Evolutionary conservation across 1,140 invertebrate genomes (phyloP), one percentile per base, ranked within the genome.

Genomic region (Hyles euphorbiae): DNA sequence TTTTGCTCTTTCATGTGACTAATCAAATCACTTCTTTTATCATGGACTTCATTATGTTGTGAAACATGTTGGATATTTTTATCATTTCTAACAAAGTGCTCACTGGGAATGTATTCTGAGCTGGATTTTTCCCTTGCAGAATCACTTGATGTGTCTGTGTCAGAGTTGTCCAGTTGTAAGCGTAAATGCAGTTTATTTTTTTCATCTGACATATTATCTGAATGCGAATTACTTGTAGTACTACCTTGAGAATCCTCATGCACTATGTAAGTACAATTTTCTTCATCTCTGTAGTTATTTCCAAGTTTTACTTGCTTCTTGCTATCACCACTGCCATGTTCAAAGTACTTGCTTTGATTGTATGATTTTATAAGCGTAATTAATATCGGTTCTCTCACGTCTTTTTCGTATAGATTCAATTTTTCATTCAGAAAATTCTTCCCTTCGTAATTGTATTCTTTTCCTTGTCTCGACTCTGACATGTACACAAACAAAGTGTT

Each of bases 401-500:
- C 75, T n/a, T 61, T 56, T 62, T 73, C 78, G 22, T 63, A 54
- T 47, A 84, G 50, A 61, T 84, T 76, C 10, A 89, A 43, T 65
- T 83, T 85, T 10, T 84, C 81, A 12, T 61, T 54, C 4, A 87
- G 63, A n/a, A 44, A 52, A 55, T 70, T 79, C 62, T 76, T 69
- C 8, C 79, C 78, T 58, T 86, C 76, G 48, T 86, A 88, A 10
- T 67, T 65, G 64, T 88, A 89, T 51, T 80, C 83, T 45, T 68
- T 85, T 6, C 82, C 85, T 78, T 89, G 87, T 49, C 88, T 76
- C n/a, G 83, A 83, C 69, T 90, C 89, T 11, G 89, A 79, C 64
- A 74, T 85, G 74, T 88, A 89, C 44, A 90, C 85, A 74, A 88
- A 88, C 68, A 88, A 77, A n/a, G 87, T 89, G 61, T 89, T 89